phyloP scores from a whole-genome alignment of 1,140 invertebrate genomes.

The Heterodera schachtii region DNA sequence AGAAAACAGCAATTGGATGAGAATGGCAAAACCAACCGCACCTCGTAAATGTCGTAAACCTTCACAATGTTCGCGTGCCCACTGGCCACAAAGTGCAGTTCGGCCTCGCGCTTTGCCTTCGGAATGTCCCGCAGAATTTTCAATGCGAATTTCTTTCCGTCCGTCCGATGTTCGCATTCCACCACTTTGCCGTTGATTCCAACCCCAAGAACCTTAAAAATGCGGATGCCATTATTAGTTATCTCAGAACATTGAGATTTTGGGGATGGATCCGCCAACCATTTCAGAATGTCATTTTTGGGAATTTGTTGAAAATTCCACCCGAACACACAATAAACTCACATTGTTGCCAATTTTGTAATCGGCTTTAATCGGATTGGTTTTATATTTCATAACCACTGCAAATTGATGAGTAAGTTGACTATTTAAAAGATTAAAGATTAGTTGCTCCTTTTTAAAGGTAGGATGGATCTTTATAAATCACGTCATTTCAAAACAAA shows the following conservation, averaged over 20 bases:
- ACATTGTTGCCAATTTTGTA: slow-evolving; percentile 46
- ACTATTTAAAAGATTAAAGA: no score
- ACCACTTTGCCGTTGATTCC: slow-evolving; percentile 93
- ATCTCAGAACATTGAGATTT: slow-evolving; percentile 24
- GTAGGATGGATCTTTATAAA: neutral
- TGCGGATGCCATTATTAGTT: slow-evolving; percentile 9
- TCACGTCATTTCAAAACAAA: neutral
- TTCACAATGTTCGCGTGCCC: slow-evolving; percentile 88
- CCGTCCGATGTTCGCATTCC: slow-evolving; percentile 74
- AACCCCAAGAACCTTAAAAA: slow-evolving; percentile 78
- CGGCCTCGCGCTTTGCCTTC: slow-evolving; percentile 90
- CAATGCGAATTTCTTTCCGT: slow-evolving; percentile 79
- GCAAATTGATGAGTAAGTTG: neutral
- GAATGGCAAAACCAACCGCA: neutral
- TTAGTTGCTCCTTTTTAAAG: no score
- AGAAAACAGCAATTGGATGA: neutral
- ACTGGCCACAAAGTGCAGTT: slow-evolving; percentile 88
- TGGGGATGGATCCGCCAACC: neutral
- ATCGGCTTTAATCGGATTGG: slow-evolving; percentile 53
- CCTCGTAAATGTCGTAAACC: slow-evolving; percentile 90
- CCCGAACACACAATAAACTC: neutral
- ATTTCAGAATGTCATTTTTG: neutral
- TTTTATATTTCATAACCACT: slow-evolving; percentile 47
- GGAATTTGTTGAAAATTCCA: slow-evolving; percentile 5
- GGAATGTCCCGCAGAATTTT: slow-evolving; percentile 87